A percentile compares a stretch with the other conserved stretches of the same genome.
phyloP scores from a whole-genome alignment of 2,888 invertebrate species.

The Napeogenes inachia region DNA sequence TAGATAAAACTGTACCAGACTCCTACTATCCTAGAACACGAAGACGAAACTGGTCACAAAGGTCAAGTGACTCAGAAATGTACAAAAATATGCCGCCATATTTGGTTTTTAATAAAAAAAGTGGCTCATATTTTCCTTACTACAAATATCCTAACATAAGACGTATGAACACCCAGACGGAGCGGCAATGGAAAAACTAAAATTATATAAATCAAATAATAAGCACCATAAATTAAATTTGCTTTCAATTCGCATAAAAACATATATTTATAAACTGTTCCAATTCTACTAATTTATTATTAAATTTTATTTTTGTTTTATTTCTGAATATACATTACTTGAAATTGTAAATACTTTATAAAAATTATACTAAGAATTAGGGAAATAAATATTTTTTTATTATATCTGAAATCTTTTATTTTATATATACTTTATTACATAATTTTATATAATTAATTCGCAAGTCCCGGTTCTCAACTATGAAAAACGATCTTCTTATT shows the following conservation, averaged over 20 bases:
- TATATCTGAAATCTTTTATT: too few relatives aligned
- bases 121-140: slow-evolving; percentile 61
- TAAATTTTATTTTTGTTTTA: too few relatives aligned
- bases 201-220: background rate
- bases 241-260: too few relatives aligned
- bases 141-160: slow-evolving; percentile 48
- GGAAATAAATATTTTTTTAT: too few relatives aligned
- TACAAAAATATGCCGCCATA: slow-evolving; percentile 55
- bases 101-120: slow-evolving; percentile 59
- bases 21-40: slow-evolving; percentile 35
- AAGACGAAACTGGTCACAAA: slow-evolving; percentile 40
- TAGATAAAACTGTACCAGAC: slow-evolving; percentile 5
- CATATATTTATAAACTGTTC: too few relatives aligned
- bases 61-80: slow-evolving; percentile 29
- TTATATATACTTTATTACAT: too few relatives aligned
- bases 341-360: background rate
- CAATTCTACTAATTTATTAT: too few relatives aligned
- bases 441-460: too few relatives aligned
- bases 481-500: too few relatives aligned
- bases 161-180: slow-evolving; percentile 27
- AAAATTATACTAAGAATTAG: too few relatives aligned
- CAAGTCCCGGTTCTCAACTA: too few relatives aligned
- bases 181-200: slow-evolving; percentile 16
- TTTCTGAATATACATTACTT: slow-evolving; percentile 2
- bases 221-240: too few relatives aligned